phyloP scores from a whole-genome alignment of 2,888 invertebrate genomes.

The Prionchulus punctatus region DNA sequence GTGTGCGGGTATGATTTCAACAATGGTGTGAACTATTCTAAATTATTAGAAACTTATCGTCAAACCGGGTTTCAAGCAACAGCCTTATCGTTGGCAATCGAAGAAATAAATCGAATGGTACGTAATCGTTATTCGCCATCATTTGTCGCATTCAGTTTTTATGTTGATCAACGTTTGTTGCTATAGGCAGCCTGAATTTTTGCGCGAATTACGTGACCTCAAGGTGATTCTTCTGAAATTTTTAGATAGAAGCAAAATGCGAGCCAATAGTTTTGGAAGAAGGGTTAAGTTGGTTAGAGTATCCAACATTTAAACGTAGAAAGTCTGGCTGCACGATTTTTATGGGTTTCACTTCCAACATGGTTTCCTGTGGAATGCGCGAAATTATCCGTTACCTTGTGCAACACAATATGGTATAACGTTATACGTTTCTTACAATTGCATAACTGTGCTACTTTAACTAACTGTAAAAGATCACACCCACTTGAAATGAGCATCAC shows the following conservation, averaged over 20 bases:
- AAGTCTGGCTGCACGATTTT: slow-evolving; percentile 68
- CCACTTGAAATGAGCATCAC: neutral
- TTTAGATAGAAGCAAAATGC: slow-evolving; percentile 42
- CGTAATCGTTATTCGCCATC: too few relatives aligned
- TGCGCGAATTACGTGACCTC: too few relatives aligned
- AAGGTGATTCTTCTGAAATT: too few relatives aligned
- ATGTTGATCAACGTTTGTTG: too few relatives aligned
- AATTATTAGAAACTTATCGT: neutral
- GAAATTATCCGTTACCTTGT: slow-evolving; percentile 75
- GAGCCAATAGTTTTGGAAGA: slow-evolving; percentile 3
- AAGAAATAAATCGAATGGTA: slow-evolving; percentile 81
- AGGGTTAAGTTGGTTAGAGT: slow-evolving; percentile 19
- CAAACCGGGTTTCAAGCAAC: slow-evolving; percentile 93
- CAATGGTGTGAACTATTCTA: neutral
- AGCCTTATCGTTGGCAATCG: slow-evolving; percentile 71
- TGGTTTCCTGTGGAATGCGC: slow-evolving; percentile 81
- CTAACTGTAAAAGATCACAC: neutral
- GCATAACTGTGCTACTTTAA: neutral
- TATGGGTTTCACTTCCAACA: slow-evolving; percentile 88
- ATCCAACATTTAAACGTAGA: slow-evolving; percentile 22
- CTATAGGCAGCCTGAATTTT: slow-evolving; percentile 8
- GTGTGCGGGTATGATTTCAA: slow-evolving; percentile 5
- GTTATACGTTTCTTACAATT: neutral
- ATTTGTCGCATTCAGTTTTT: too few relatives aligned
- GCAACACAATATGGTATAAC: slow-evolving; percentile 54